Conservation (phyloP, 2,113 vertebrate genomes). For the Montifringilla adamsi region DNA sequence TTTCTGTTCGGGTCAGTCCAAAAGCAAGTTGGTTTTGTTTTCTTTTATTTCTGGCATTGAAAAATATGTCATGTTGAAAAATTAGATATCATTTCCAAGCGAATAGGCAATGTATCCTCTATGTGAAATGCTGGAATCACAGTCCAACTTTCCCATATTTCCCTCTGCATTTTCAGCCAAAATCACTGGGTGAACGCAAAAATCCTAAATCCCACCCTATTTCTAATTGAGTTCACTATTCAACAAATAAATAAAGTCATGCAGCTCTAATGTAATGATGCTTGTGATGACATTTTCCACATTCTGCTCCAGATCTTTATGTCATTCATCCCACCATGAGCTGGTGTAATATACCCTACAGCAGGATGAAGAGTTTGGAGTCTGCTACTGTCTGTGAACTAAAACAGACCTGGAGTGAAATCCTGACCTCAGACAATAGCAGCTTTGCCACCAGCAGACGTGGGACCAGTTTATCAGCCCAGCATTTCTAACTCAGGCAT, state of each 20-base stretch:
- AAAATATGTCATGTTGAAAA: not conserved
- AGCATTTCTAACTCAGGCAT: constrained; percentile 6
- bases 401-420: constrained; percentile 33
- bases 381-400: constrained; percentile 42
- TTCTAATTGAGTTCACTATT: constrained; percentile 22
- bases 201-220: constrained; percentile 31
- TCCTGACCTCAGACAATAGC: constrained; percentile 27
- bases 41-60: not conserved
- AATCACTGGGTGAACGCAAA: not conserved
- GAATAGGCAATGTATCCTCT: not conserved
- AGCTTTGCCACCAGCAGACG: constrained; percentile 23
- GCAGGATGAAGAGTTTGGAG: not conserved
- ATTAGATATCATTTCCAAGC: not conserved
- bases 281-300: constrained; percentile 50
- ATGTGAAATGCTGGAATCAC: not conserved
- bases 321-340: constrained; percentile 20
- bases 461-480: not conserved
- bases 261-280: not conserved
- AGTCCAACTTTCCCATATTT: not conserved
- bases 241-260: constrained; percentile 45
- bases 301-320: constrained; percentile 27
- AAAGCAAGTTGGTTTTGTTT: not conserved
- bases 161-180: constrained; percentile 24
- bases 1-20: not conserved
- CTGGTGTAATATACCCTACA: not conserved